Conservation (phyloP, 2,113 vertebrate genomes). For the Grus americana region DNA sequence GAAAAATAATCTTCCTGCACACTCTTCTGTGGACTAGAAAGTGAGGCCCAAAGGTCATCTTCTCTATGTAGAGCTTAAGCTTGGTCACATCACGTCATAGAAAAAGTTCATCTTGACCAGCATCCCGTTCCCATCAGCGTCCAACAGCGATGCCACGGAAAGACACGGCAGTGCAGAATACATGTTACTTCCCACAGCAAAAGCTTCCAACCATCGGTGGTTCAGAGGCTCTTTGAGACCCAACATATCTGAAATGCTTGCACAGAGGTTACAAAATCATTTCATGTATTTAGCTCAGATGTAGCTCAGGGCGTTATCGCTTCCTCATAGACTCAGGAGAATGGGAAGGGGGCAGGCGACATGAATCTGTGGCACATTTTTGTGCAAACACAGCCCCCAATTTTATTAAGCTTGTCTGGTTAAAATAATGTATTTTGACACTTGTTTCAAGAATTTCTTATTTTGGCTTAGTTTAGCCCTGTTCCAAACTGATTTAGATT, state of each 20-base stretch:
- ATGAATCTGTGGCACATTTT: not conserved
- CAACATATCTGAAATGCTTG: not conserved
- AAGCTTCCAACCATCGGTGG: not conserved
- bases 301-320: not conserved
- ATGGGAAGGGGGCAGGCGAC: not conserved
- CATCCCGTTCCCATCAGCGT: not conserved
- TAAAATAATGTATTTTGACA: not conserved
- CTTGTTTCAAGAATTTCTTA: not conserved
- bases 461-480: not conserved
- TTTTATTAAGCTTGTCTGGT: not conserved
- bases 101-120: not conserved
- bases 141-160: accelerated
- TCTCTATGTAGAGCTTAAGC: not conserved
- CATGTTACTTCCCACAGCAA: not conserved
- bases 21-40: not conserved
- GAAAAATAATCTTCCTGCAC: not conserved
- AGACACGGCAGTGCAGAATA: not conserved
- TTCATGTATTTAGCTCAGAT: not conserved
- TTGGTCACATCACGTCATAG: not conserved
- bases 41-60: not conserved
- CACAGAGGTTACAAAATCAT: not conserved
- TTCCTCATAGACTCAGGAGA: not conserved
- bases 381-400: not conserved
- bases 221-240: not conserved
- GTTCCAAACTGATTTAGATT: not conserved